Base-by-base conservation (phyloP, 2,888 invertebrate genomes). In the Eugnorisma glareosa region DNA sequence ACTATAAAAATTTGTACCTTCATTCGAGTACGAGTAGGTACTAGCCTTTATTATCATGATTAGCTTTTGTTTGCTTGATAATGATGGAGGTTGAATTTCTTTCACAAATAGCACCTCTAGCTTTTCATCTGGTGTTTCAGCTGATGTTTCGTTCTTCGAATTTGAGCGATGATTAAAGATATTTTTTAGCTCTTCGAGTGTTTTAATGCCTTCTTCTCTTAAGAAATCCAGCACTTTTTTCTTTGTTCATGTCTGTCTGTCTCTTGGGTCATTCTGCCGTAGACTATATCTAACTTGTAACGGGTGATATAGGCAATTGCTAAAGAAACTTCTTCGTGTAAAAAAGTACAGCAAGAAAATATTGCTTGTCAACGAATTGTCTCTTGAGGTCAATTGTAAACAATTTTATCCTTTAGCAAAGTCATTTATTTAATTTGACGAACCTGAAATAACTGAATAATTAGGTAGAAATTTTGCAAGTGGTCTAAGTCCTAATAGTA, bases 151-250 rank as follows among this genome's bases (percentile, higher is more conserved):
- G 0, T 51, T 10, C 10, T 10, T 35, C 35, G 61, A 35, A 11
- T 51, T 31, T 71, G 28, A 45, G 31, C 1, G 10, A 10, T 15
- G 15, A 3, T 15, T 21, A 24, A 63, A 54, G 0, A 21, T 11
- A 0, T 7, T 0, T 72, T 77, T 72, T 37, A 77, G 15, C 21
- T 72, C 28, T 8, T 31, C 63, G 0, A 72, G 37, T 15, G 35
- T 77, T 13, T 1, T 45, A 31, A 81, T 54, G 15, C 45, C 81
- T 8, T 72, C 80, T 1, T 10, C 31, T 1, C 4, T 21, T 45
- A 77, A 40, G 54, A 37, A 81, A 0, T 81, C 63, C 0, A 77
- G 3, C 45, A n/a, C n/a, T n/a, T n/a, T n/a, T n/a, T n/a, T n/a
- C n/a, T 57, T 15, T n/a, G 45, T 21, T 54, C 63, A 31, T 72